Evolutionary conservation across 35 echinoderm and acorn worm species (phyloP), one percentile per base, ranked within the genome.

Genomic region (Heliocidaris tuberculata): DNA sequence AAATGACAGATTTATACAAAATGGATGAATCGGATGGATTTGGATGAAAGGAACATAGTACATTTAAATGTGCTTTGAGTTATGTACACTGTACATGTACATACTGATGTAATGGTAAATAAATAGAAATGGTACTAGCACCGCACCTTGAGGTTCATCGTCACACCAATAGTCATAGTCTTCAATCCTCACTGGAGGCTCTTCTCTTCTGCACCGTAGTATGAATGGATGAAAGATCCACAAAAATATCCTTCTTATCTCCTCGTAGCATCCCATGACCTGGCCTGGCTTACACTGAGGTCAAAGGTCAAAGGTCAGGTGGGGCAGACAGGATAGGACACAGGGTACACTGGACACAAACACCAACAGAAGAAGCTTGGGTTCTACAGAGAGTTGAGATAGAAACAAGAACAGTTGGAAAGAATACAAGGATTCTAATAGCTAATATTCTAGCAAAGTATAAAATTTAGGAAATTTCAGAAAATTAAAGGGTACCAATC

Each of bases 141-240:
- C 47, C 35, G 87, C 87, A 89, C 87, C 87, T 89, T 48, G 31
- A 17, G 31, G 31, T 19, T 47, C 19, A 48, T 89, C 87, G 19
- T 19, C 87, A 89, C 87, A 89, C 87, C 87, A 89, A 47, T 89
- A 47, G 87, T 89, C 31, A 48, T 48, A n/a, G 24, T 89, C 15
- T 48, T 89, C 87, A 47, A 2, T 12, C 47, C 87, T 89, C 11
- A 89, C 47, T 89, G 87, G 87, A 17, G 87, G 87, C 32, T 89
- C 31, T 47, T 48, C 47, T 32, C 47, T 89, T 32, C 87, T 32
- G 16, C 5, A 89, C 2, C 87, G 87, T 2, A 89, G 12, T n/a
- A 89, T 89, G 29, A 32, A 32, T 0, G 87, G 87, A 89, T 89
- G 87, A 89, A 89, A 30, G 15, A 89, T 4, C 87, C 87, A 89